phyloP scores from a whole-genome alignment of 2,113 vertebrate genomes.

The Pelusios castaneus region DNA sequence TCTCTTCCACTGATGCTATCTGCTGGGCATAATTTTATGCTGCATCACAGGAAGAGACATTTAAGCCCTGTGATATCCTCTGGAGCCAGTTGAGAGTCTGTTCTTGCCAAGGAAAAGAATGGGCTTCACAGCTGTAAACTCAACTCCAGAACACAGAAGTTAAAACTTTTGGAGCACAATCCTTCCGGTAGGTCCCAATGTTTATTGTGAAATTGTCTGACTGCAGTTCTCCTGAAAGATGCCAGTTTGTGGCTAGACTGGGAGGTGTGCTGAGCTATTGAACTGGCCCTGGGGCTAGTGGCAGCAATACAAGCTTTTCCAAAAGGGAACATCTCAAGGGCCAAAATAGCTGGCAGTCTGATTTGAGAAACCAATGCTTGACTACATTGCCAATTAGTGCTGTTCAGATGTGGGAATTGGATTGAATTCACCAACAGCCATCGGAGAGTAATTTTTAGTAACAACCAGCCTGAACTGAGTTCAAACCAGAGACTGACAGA shows the following conservation, averaged over 20 bases:
- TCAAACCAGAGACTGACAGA: fast-evolving
- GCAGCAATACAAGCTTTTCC: background rate
- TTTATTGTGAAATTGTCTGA: fast-evolving
- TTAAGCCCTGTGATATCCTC: background rate
- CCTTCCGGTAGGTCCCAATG: background rate
- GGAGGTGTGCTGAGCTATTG: background rate
- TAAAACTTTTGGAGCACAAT: fast-evolving
- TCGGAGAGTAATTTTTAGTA: fast-evolving
- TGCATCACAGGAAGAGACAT: background rate
- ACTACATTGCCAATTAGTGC: fast-evolving
- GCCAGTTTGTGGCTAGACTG: background rate
- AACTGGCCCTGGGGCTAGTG: background rate
- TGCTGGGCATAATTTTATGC: background rate
- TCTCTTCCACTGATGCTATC: background rate
- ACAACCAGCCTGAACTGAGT: background rate
- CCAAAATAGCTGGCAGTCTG: background rate
- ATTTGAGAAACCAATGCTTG: background rate
- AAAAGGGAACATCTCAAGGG: background rate
- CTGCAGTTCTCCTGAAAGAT: fast-evolving
- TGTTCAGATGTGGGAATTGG: background rate
- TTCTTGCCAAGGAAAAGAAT: background rate
- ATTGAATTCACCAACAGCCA: fast-evolving
- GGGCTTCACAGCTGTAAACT: background rate
- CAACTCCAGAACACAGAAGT: background rate
- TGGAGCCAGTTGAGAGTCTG: background rate